These are phyloP conservation scores for Neosilurus hyrtlii DNA, from an alignment of 2,797 vertebrate genomes.

Conservation along the genomic window DNA sequence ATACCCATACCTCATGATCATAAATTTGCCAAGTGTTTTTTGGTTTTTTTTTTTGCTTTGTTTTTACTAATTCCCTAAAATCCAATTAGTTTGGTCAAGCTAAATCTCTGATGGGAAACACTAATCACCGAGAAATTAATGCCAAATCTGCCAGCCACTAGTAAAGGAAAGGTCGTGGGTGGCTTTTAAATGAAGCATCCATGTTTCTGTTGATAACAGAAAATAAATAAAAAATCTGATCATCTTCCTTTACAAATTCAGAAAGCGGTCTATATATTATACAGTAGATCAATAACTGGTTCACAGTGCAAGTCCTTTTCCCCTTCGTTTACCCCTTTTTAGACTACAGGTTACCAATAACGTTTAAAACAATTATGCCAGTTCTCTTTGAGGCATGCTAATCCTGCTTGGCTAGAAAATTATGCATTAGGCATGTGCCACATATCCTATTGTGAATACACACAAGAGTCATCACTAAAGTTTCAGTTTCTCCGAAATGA, in stretches of 20 bases:
- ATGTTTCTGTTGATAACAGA: not conserved
- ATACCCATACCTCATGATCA: not conserved
- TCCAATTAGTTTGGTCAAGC: not conserved
- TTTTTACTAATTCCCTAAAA: not conserved
- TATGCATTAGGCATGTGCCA: not conserved
- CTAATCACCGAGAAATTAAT: not conserved
- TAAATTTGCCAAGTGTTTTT: not conserved
- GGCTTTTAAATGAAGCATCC: constrained; percentile 4
- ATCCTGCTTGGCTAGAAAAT: not conserved
- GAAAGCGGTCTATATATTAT: not conserved
- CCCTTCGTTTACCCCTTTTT: not conserved
- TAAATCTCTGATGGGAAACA: not conserved
- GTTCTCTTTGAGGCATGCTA: not conserved
- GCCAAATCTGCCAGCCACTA: not conserved
- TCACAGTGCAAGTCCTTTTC: not conserved
- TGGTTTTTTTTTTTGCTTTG: too few relatives aligned
- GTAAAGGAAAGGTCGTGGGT: constrained; percentile 1
- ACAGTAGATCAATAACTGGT: not conserved
- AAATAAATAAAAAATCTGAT: not conserved
- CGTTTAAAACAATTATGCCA: not conserved
- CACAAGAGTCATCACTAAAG: not conserved
- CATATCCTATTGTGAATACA: not conserved
- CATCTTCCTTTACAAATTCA: not conserved
- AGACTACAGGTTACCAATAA: not conserved
- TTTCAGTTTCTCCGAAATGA: too few relatives aligned